Percentiles rank a stretch among this genome's conserved stretches.
These are phyloP conservation scores for Diploscapter pachys DNA, from an alignment of 1,140 invertebrate genomes.

Conservation along the genomic window DNA sequence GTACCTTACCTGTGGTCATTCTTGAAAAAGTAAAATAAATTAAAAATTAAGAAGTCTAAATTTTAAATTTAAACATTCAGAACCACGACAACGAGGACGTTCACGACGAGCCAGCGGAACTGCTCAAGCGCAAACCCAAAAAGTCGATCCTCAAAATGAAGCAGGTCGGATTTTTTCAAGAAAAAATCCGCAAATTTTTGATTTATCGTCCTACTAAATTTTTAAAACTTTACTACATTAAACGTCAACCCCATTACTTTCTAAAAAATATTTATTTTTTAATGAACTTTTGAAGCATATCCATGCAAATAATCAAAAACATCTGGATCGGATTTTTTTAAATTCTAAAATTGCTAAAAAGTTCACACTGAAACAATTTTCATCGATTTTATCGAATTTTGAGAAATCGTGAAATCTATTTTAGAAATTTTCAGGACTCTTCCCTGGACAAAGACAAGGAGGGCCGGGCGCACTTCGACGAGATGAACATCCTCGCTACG, in stretches of 20 bases:
- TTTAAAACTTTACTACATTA: constrained; percentile 5
- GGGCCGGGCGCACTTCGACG: neutral
- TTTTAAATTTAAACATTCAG: too few relatives aligned
- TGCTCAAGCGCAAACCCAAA: neutral
- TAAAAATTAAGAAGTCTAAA: too few relatives aligned
- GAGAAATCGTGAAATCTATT: neutral
- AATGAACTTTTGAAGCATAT: neutral
- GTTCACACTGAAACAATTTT: neutral
- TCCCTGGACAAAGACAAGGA: constrained; percentile 5
- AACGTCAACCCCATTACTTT: neutral
- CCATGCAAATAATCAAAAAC: neutral
- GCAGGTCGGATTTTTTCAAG: neutral
- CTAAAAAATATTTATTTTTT: neutral
- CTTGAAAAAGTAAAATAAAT: too few relatives aligned
- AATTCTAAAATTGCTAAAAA: constrained; percentile 5
- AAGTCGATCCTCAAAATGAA: neutral
- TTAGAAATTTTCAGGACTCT: constrained; percentile 10
- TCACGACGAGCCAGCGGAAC: constrained; percentile 46
- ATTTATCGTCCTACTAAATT: neutral
- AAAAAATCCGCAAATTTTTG: constrained; percentile 20
- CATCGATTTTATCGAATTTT: neutral
- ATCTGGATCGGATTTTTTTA: neutral
- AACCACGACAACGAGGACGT: too few relatives aligned
- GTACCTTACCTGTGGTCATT: too few relatives aligned
- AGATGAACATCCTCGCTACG: neutral